phyloP scores from a whole-genome alignment of 2,888 invertebrate genomes.

The Sminthurinus aureus region DNA sequence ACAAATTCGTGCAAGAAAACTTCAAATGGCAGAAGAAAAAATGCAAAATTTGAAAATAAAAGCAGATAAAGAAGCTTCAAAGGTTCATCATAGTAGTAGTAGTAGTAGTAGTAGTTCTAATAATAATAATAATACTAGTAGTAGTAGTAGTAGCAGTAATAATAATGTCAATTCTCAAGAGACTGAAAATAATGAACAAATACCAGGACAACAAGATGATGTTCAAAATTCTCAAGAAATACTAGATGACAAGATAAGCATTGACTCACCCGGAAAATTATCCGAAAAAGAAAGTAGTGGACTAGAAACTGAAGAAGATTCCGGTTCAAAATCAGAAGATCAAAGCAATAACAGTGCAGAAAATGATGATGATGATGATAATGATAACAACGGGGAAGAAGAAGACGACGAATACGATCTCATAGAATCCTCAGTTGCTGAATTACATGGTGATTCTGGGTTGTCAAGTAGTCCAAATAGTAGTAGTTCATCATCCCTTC shows the following conservation, averaged over 20 bases:
- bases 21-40: conserved; percentile 47
- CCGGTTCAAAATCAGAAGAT: neutral
- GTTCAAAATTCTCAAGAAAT: conserved; percentile 16
- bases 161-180: neutral
- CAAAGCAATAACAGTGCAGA: neutral
- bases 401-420: conserved; percentile 10
- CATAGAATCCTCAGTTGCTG: neutral
- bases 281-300: conserved; percentile 1
- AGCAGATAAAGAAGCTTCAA: conserved; percentile 15
- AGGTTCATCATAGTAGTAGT: neutral
- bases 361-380: neutral
- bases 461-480: too few relatives aligned
- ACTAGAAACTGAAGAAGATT: neutral
- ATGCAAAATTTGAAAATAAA: conserved; percentile 25
- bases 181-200: neutral
- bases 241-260: conserved; percentile 5
- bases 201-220: neutral
- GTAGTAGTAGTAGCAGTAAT: too few relatives aligned
- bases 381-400: neutral
- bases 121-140: too few relatives aligned
- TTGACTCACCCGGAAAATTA: neutral
- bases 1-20: conserved; percentile 50
- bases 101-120: neutral
- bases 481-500: conserved; percentile 16
- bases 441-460: conserved; percentile 15